These are phyloP conservation scores for Phyllotis vaccarum DNA, from an alignment of 2,797 vertebrate species.

Conservation along the genomic window DNA sequence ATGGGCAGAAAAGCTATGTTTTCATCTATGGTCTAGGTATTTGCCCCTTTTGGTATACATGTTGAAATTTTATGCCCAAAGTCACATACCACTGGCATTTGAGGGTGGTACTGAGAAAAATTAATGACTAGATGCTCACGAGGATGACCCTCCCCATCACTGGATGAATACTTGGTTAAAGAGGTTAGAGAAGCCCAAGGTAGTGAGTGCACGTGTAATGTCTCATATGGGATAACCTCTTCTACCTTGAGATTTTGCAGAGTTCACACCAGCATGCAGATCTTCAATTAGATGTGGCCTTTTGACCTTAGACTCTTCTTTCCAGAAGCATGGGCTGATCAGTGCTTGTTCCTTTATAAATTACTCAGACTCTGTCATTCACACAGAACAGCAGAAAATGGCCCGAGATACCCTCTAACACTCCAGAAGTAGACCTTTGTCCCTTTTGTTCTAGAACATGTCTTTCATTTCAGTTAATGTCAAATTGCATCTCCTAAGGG, in stretches of 20 bases:
- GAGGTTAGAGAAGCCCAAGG: background rate
- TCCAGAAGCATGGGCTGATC: background rate
- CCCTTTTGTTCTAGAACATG: background rate
- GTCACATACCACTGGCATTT: background rate
- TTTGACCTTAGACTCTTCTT: background rate
- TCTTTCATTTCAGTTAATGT: slow-evolving; percentile 25
- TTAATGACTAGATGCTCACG: background rate
- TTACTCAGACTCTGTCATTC: background rate
- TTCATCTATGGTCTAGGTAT: background rate
- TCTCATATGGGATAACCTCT: background rate
- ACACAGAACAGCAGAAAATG: background rate
- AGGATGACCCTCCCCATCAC: rapidly evolving
- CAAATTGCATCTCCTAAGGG: background rate
- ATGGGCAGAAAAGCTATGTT: background rate
- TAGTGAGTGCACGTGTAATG: background rate
- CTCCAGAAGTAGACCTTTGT: background rate
- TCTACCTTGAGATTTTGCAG: background rate
- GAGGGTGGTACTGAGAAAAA: background rate
- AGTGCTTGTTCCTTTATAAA: background rate
- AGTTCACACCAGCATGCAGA: background rate
- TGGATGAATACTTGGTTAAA: background rate
- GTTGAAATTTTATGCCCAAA: background rate
- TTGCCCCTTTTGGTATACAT: background rate
- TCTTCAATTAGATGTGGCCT: background rate
- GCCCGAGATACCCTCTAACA: background rate